These are phyloP conservation scores for Drosophila greeni DNA, from an alignment of 2,888 invertebrate genomes.

Conservation along the genomic window DNA sequence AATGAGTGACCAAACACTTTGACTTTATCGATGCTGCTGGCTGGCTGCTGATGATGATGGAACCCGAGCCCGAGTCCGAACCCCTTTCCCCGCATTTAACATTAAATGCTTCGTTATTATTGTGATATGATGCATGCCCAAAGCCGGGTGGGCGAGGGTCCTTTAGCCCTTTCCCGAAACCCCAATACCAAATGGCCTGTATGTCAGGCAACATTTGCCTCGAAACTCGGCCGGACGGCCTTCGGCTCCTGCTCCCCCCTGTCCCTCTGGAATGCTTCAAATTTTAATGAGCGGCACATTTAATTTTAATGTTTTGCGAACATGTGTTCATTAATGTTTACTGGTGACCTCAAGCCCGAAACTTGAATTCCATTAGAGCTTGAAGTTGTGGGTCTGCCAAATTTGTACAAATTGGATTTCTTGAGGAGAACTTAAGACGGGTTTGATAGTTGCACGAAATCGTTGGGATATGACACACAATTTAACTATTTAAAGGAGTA, in stretches of 20 bases:
- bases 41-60: conserved; percentile 30
- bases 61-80: conserved; percentile 21
- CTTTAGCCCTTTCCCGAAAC: conserved; percentile 10
- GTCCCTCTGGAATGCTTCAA: conserved; percentile 55
- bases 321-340: conserved; percentile 67
- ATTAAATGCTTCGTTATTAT: conserved; percentile 71
- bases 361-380: conserved; percentile 13
- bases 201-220: conserved; percentile 42
- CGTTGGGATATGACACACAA: too few species aligned
- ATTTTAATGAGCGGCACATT: conserved; percentile 69
- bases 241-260: neutral
- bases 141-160: conserved; percentile 4
- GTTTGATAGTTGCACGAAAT: neutral
- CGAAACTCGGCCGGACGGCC: conserved; percentile 25
- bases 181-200: conserved; percentile 24
- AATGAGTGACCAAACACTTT: conserved; percentile 66
- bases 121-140: conserved; percentile 55
- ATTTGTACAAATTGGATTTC: conserved; percentile 39
- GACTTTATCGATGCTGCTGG: conserved; percentile 46
- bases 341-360: conserved; percentile 27
- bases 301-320: conserved; percentile 68
- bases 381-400: conserved; percentile 23
- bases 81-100: conserved; percentile 60
- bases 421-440: too few species aligned
- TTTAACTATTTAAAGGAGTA: too few species aligned